Evolutionary conservation across 2,888 invertebrate genomes (phyloP).

Genomic region (Arrhopalites spinosus): DNA sequence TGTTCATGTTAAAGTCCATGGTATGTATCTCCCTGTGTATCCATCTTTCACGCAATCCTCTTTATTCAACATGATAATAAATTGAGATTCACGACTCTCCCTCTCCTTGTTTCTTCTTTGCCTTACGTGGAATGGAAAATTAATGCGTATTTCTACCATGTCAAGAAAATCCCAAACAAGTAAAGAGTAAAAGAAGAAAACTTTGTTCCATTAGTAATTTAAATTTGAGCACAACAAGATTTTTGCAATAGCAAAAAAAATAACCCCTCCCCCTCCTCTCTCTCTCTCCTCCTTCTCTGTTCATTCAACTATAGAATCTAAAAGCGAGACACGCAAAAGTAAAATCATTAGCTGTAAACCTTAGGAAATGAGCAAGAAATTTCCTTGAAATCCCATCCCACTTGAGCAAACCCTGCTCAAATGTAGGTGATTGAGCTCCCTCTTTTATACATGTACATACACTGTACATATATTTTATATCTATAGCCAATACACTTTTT

Average conservation of each 20-base stretch:
- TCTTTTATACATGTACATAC: too few species aligned
- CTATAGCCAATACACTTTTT: too few species aligned
- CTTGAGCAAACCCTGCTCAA: too few species aligned
- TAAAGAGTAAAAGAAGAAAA: not conserved
- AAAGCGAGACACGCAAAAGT: too few species aligned
- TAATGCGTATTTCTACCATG: not conserved
- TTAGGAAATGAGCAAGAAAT: too few species aligned
- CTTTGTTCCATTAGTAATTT: not conserved
- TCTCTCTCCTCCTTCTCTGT: not conserved
- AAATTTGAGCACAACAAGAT: not conserved
- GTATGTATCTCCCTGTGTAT: too few species aligned
- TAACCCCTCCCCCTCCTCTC: not conserved
- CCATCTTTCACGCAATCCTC: constrained; percentile 23
- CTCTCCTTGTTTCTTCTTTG: not conserved
- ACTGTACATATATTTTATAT: too few species aligned
- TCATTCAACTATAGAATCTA: not conserved
- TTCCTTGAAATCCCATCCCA: too few species aligned
- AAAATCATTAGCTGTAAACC: too few species aligned
- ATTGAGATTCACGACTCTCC: not conserved
- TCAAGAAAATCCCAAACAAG: not conserved
- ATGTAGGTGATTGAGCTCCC: too few species aligned
- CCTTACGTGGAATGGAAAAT: not conserved
- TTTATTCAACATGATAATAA: constrained; percentile 7
- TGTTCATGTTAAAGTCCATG: too few species aligned
- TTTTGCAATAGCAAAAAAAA: not conserved